Base-by-base conservation (phyloP, 2,888 invertebrate genomes). In the Tetragonula carbonaria region DNA sequence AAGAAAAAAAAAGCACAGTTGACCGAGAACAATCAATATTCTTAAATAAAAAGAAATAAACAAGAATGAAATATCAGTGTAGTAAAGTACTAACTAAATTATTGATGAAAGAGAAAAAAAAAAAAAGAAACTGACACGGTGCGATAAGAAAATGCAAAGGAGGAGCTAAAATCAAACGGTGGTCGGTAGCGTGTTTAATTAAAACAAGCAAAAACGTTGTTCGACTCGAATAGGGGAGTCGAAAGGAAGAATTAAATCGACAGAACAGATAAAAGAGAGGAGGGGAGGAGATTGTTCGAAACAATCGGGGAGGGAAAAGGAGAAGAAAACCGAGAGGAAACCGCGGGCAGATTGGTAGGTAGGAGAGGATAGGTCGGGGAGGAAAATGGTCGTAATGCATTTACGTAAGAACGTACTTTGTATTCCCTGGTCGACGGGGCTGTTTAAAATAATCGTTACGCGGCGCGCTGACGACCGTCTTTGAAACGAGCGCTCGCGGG, bases 391-490 rank as follows among this genome's bases (percentile, higher is more conserved):
- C 45, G 45, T 45, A 8, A 76, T 70, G 89, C 91, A 93, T 93
- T 94, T 93, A 91, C 92, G 89, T 93, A 93, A 93, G 92, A 92
- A 91, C 89, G 91, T 88, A 93, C 92, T 93, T 93, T 92, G 93
- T 93, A 93, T 94, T 93, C 93, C 91, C 86, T 82, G 86, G 86
- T 87, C 80, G 90, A 84, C 86, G 85, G 88, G 45, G 90, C 92
- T 92, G 90, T 93, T 93, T 91, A 91, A 93, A 93, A 93, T 93
- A 93, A 94, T 93, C 92, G 92, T 92, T 93, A 92, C 84, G 78
- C 71, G 84, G 87, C 75, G 77, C 85, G 51, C 33, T 74, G 82
- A 82, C 86, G 90, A 80, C 66, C 77, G 87, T 82, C 78, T 87
- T 85, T 66, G 78, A 62, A 84, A 82, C 66, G 83, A 83, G 80